phyloP scores from a whole-genome alignment of 2,113 vertebrate species.

The Sinocyclocheilus anophthalmus region DNA sequence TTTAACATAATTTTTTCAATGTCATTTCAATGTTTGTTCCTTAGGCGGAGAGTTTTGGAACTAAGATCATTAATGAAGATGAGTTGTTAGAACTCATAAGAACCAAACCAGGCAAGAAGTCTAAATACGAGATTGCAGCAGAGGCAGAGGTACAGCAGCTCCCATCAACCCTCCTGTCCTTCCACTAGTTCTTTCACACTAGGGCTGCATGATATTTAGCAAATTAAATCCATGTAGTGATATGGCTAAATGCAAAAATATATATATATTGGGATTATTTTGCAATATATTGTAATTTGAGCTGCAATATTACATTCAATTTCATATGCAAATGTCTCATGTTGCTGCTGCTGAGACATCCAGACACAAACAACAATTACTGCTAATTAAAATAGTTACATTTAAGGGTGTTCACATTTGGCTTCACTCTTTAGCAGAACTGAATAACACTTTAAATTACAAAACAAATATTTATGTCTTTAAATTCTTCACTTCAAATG shows the following conservation, averaged over 20 bases:
- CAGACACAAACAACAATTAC: too few relatives aligned
- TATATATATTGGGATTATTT: too few relatives aligned
- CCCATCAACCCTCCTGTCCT: not conserved
- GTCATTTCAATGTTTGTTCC: conserved; percentile 12
- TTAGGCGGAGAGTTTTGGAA: conserved; percentile 88
- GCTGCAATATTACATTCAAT: too few relatives aligned
- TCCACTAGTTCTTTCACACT: not conserved
- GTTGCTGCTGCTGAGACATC: too few relatives aligned
- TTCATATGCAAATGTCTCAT: too few relatives aligned
- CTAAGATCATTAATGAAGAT: conserved; percentile 91
- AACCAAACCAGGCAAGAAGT: conserved; percentile 93
- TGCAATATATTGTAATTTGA: too few relatives aligned
- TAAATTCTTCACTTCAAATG: not conserved
- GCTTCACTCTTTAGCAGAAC: too few relatives aligned
- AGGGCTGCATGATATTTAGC: not conserved
- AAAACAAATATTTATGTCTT: not conserved
- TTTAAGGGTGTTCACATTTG: too few relatives aligned
- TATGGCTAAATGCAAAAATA: not conserved
- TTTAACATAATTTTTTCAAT: not conserved
- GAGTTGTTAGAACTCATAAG: conserved; percentile 88
- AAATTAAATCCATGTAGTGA: not conserved
- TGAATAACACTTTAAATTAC: too few relatives aligned
- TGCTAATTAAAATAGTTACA: too few relatives aligned
- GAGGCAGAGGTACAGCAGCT: conserved; percentile 83
- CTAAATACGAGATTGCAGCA: conserved; percentile 89